These are phyloP conservation scores for Euplagia quadripunctaria DNA, from an alignment of 2,888 invertebrate genomes.

Conservation along the genomic window DNA sequence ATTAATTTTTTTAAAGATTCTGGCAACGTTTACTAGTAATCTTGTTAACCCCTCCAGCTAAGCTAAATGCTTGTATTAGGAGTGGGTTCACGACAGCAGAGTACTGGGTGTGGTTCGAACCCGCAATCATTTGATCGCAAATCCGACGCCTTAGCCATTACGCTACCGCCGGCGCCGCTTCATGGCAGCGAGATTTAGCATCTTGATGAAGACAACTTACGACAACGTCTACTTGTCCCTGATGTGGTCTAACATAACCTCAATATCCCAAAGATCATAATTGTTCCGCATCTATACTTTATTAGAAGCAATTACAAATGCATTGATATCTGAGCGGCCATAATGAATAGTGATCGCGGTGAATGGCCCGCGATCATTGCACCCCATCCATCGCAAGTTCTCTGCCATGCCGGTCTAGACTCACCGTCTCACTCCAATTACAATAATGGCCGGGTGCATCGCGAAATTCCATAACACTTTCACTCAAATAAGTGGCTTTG, in stretches of 20 bases:
- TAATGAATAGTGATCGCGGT: slow-evolving; percentile 24
- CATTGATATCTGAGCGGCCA: slow-evolving; percentile 29
- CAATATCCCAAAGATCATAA: background rate
- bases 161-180: too few relatives aligned
- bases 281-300: background rate
- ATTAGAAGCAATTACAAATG: slow-evolving; percentile 21
- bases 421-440: slow-evolving; percentile 77
- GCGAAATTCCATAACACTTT: slow-evolving; percentile 79
- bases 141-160: too few relatives aligned
- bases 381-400: slow-evolving; percentile 36
- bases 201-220: background rate
- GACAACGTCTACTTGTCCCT: background rate
- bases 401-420: slow-evolving; percentile 51
- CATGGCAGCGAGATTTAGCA: too few relatives aligned
- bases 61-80: too few relatives aligned
- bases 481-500: slow-evolving; percentile 72
- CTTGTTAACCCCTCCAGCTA: too few relatives aligned
- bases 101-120: too few relatives aligned
- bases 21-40: too few relatives aligned
- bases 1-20: too few relatives aligned
- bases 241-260: background rate
- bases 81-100: too few relatives aligned
- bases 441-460: slow-evolving; percentile 73
- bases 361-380: slow-evolving; percentile 38
- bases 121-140: too few relatives aligned